Base-by-base conservation (phyloP, 64 coral and sea anemone genomes). In the Cladopsammia gracilis region DNA sequence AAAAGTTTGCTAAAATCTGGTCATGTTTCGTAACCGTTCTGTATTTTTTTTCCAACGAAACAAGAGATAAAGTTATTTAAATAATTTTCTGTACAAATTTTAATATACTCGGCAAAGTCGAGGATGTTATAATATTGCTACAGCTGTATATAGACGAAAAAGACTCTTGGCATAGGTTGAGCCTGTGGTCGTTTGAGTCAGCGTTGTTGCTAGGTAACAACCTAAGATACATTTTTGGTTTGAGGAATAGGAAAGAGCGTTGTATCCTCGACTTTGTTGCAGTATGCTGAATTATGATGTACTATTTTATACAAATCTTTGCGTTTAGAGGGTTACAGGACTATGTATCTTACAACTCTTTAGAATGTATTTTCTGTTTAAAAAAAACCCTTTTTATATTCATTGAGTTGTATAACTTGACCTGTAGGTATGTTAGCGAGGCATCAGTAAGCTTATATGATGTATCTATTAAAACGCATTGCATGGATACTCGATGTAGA, bases 31-130 rank as follows among this genome's bases (percentile, higher is more conserved):
- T 46, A 18, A 48, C 22, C 10, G n/a, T 79, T 25, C 42, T 24
- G 11, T 78, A 5, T 34, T 54, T 51, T 60, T 80, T 46, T 44
- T 18, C 23, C 9, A 58, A 78, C 7, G 49, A 78, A 58, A 56
- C 76, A 57, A 43, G 12, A 48, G 44, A 49, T 50, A 20, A 75
- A 45, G 13, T 48, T 75, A 49, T 75, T 75, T 75, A 72, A 72
- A 42, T 45, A 72, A 73, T 73, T 47, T 73, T 75, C 72, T 75
- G 72, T 75, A 75, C 18, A 75, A 45, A 75, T 9, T 49, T 45
- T 49, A 73, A 45, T 44, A 15, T 75, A 3, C 19, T 45, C 6
- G 15, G 16, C 14, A 20, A 5, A 7, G 15, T 9, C 44, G 0
- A 6, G 72, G 16, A 45, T 75, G 48, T 75, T 75, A 9, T 16